These are phyloP conservation scores for Halichondria panicea DNA, from an alignment of 37 sponge, comb jelly and placozoan species.

Conservation along the genomic window DNA sequence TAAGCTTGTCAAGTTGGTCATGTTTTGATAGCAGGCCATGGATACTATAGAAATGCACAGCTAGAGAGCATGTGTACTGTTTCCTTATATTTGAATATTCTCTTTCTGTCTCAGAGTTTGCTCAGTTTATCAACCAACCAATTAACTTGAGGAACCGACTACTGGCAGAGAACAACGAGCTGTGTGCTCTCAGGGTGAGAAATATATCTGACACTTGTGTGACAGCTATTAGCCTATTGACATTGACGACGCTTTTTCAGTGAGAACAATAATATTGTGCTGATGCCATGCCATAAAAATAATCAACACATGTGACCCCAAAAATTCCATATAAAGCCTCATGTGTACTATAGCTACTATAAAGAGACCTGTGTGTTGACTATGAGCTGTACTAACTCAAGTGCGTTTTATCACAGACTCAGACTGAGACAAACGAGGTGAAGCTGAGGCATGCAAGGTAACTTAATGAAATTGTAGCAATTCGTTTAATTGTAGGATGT, in stretches of 20 bases:
- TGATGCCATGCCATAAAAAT: no score
- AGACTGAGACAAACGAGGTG: constrained; percentile 61
- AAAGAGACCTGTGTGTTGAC: not conserved
- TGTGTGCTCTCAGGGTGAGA: not conserved
- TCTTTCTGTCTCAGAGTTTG: constrained; percentile 16
- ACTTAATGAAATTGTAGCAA: no score
- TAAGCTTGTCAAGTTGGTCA: constrained; percentile 1
- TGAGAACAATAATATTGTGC: not conserved
- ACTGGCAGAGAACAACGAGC: constrained; percentile 9
- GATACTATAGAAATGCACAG: not conserved
- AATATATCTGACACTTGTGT: no score
- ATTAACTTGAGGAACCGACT: no score
- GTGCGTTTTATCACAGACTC: not conserved
- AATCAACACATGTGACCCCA: no score
- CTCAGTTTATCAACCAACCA: constrained; percentile 29
- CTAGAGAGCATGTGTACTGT: not conserved
- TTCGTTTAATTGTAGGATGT: no score
- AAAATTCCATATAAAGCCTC: not conserved
- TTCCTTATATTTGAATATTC: not conserved
- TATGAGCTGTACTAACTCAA: not conserved
- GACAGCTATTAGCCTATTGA: no score
- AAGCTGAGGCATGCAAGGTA: constrained; percentile 72
- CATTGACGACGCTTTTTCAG: no score
- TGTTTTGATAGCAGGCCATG: not conserved
- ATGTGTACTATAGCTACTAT: not conserved